Percentiles rank a stretch among this genome's conserved stretches.
Evolutionary conservation across 2,113 vertebrate species (phyloP).

Genomic region (Gallinago undulata): DNA sequence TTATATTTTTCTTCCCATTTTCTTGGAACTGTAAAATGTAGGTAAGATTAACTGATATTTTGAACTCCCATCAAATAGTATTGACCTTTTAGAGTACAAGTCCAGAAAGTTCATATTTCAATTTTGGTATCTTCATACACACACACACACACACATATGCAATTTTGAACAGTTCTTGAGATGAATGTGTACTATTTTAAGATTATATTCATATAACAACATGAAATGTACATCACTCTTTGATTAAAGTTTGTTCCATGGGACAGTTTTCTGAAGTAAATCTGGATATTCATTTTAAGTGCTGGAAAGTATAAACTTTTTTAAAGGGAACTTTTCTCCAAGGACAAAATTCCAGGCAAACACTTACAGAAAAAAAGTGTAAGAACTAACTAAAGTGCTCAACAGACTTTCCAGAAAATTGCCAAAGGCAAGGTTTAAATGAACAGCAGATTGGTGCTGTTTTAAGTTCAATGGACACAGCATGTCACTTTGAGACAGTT

Average conservation of each 20-base stretch:
- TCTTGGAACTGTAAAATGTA: background rate
- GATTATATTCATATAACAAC: background rate
- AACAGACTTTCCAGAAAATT: constrained; percentile 22
- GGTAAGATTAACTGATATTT: background rate
- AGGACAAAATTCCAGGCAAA: background rate
- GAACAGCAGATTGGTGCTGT: constrained; percentile 16
- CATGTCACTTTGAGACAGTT: constrained; percentile 23
- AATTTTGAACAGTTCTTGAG: background rate
- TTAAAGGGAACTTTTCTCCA: background rate
- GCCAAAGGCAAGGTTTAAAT: constrained; percentile 38
- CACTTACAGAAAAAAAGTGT: background rate
- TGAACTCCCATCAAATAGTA: background rate
- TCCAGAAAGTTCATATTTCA: background rate
- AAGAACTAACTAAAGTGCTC: background rate
- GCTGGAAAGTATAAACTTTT: background rate
- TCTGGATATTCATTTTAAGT: background rate
- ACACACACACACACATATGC: fast-evolving
- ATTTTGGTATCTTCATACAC: background rate
- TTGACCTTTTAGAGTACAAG: background rate
- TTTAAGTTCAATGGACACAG: constrained; percentile 46
- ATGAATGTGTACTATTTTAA: background rate
- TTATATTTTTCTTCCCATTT: background rate
- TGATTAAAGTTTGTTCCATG: background rate
- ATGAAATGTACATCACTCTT: background rate
- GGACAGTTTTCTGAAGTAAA: background rate